Evolutionary conservation across 2,113 vertebrate species (phyloP).

Genomic region (Platycercus adscitus): DNA sequence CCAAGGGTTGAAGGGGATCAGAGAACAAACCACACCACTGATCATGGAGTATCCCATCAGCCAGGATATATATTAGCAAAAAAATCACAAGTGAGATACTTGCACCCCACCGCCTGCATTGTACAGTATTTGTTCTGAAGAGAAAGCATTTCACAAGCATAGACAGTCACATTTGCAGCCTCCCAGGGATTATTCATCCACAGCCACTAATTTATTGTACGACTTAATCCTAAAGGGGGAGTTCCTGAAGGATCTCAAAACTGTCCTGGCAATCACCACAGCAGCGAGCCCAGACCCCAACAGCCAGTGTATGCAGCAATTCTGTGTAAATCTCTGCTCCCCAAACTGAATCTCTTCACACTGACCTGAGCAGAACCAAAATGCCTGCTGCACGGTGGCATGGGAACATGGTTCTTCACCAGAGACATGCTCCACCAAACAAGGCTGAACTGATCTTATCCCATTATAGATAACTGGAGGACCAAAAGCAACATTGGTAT

Average conservation of each 20-base stretch:
- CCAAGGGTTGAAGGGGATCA: not conserved
- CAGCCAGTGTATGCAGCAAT: fast-evolving
- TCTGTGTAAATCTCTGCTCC: not conserved
- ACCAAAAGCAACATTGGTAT: not conserved
- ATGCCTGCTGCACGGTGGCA: fast-evolving
- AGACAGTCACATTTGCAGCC: not conserved
- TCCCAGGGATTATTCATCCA: not conserved
- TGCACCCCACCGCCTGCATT: not conserved
- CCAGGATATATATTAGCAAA: not conserved
- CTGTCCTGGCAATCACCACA: not conserved
- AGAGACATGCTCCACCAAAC: not conserved
- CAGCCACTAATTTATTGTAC: not conserved
- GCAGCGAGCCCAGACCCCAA: not conserved
- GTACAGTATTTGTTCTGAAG: not conserved
- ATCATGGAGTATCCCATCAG: fast-evolving
- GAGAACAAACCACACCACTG: not conserved
- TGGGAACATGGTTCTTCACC: not conserved
- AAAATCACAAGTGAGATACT: not conserved
- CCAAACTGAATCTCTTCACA: fast-evolving
- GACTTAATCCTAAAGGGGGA: not conserved
- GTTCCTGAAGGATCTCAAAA: not conserved
- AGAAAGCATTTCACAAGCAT: not conserved
- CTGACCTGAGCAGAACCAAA: fast-evolving
- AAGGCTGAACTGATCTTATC: not conserved
- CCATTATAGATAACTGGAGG: not conserved